Base-by-base conservation (phyloP, 2,797 vertebrate genomes). In the Psittacula echo region DNA sequence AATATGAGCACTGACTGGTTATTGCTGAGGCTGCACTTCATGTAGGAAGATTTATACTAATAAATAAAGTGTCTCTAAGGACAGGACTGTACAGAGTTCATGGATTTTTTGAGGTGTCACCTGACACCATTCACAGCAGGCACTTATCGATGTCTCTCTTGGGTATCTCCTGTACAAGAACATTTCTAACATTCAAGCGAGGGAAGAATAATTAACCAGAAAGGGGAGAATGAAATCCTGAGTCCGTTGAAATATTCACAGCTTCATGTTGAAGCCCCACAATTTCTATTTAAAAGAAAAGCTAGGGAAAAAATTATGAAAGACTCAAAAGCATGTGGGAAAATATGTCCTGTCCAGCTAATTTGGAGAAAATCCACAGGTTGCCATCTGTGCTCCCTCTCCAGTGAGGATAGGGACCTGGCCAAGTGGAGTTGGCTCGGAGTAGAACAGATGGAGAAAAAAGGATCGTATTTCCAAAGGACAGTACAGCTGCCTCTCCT, bases 371-470 rank as follows among this genome's bases (percentile, higher is more conserved):
- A 77, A 94, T 80, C 58, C 80, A 91, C 80, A 90, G 80, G 85
- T 88, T 94, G 60, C 87, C 94, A 91, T 90, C 87, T 96, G 80
- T 62, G 71, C 74, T 93, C 58, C 39, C 65, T 51, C 56, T 37
- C 85, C 80, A 54, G 56, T 68, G 85, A 86, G 79, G 47, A 90
- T 26, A 79, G 85, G 22, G 80, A 94, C 32, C 44, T 79, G 83
- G 90, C 83, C 77, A 68, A 91, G 67, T 50, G 21, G 56, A 90
- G 29, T 2, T 91, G 89, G 87, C 89, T 71, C 39, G 51, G 56
- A 87, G 37, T 18, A 27, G n/a, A 96, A 91, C 68, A 95, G 91
- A 93, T 94, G 96, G 93, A 85, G 56, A 94, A 88, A 77, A 91
- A 88, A 74, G 37, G 44, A 79, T 77, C 42, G 11, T 70, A 58